Base-by-base conservation (phyloP, 2,113 vertebrate species). In the Syngnathoides biaculeatus region DNA sequence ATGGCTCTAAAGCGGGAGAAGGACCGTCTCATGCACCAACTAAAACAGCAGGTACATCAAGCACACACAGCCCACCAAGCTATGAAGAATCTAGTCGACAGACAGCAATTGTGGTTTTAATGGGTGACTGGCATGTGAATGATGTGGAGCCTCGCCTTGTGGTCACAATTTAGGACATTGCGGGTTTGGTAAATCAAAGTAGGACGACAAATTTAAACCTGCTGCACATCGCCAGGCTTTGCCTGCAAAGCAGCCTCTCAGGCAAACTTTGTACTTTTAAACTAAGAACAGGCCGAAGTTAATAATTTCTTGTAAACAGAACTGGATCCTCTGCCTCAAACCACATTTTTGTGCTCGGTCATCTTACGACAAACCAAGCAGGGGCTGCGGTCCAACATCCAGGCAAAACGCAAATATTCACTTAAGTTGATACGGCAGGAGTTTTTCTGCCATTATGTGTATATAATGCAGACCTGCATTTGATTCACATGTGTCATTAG, bases 1-100 rank as follows among this genome's bases (percentile, higher is more conserved):
- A 94, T 97, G 92, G 92, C 94, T 58, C 92, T 98, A 67, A 96
- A 95, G 88, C 88, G 95, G 79, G 96, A 98, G 79, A 98, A 98
- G 85, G 97, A 98, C 88, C 91, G 94, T 66, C 93, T 98, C 65
- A 95, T 97, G 71, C 95, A 96, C 83, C 95, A 98, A 77, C 91
- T 98, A 84, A 98, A 98, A 83, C 97, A 98, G 84, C 96, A 98
- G 95, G 97, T 97, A 92, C 66, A 62, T 38, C 45, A 48, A 67
- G 60, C 72, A 67, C 62, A 65, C 30, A 8, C 5, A 48, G 4
- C 68, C 70, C 67, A 73, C 65, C 35, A 45, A 59, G 71, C 35
- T 71, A 6, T 53, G 26, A 47, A 47, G 60, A 71, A 69, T 68
- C 17, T 62, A 67, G 78, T 55, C 22, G 35, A 81, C 73, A 74